A percentile compares a stretch with the other conserved stretches of the same genome.
Evolutionary conservation across 2,888 invertebrate genomes (phyloP).

Genomic region (Morpho deidamia): DNA sequence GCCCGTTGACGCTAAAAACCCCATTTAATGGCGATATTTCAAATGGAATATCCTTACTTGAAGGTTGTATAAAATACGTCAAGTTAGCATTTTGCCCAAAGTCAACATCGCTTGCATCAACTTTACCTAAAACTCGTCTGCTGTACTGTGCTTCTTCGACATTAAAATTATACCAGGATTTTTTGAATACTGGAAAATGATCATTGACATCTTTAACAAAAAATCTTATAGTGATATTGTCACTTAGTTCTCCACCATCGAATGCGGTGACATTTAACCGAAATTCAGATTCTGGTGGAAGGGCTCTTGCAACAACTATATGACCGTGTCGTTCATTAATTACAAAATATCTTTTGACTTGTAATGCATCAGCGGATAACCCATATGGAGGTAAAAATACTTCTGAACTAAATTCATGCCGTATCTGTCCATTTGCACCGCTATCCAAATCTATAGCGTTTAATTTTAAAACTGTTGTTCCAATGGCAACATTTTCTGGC

Average conservation of each 20-base stretch:
- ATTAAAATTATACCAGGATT: constrained; percentile 90
- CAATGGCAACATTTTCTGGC: constrained; percentile 85
- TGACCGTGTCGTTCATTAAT: constrained; percentile 88
- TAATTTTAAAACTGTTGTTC: constrained; percentile 82
- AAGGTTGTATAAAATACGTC: constrained; percentile 80
- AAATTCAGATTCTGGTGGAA: constrained; percentile 87
- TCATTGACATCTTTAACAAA: constrained; percentile 89
- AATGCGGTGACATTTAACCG: constrained; percentile 85
- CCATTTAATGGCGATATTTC: constrained; percentile 83
- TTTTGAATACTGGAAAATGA: constrained; percentile 89
- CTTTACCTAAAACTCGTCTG: constrained; percentile 83
- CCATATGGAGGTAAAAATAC: constrained; percentile 78
- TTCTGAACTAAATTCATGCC: constrained; percentile 84
- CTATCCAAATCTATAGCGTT: constrained; percentile 86
- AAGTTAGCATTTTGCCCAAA: constrained; percentile 89
- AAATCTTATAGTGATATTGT: constrained; percentile 83
- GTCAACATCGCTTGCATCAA: constrained; percentile 89
- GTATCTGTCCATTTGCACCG: constrained; percentile 83
- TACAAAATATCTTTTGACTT: constrained; percentile 83
- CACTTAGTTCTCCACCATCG: constrained; percentile 86
- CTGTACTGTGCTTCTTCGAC: constrained; percentile 88
- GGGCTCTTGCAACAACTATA: constrained; percentile 82
- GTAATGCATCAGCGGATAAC: constrained; percentile 56
- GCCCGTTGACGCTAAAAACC: constrained; percentile 84
- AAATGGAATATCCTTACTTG: constrained; percentile 79